Percentiles rank a stretch among this genome's conserved stretches.
phyloP scores from a whole-genome alignment of 2,888 invertebrate species.

The Ecliptopera silaceata region DNA sequence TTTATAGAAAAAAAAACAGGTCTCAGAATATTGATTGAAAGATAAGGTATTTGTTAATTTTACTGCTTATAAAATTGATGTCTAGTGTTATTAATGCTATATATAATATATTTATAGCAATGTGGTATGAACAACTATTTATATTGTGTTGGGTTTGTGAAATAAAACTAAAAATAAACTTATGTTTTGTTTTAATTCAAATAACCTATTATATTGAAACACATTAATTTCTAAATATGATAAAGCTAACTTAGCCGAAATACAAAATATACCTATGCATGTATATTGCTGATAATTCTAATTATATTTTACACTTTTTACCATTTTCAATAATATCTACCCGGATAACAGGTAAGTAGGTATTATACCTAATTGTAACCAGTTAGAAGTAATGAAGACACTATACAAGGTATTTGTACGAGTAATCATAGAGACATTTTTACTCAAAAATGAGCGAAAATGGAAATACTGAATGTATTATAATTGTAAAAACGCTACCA shows the following conservation, averaged over 20 bases:
- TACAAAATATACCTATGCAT: constrained; percentile 19
- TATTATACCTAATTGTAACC: too few relatives aligned
- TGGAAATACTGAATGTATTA: background rate
- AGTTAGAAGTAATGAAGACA: too few relatives aligned
- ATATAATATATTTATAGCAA: background rate
- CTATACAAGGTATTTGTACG: too few relatives aligned
- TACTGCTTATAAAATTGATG: background rate
- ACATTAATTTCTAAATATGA: constrained; percentile 16
- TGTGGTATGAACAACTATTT: constrained; percentile 14
- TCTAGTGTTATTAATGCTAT: background rate
- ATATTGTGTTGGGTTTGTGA: constrained; percentile 47
- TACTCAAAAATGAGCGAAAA: background rate
- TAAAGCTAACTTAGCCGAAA: constrained; percentile 23
- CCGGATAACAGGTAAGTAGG: too few relatives aligned
- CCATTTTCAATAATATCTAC: too few relatives aligned
- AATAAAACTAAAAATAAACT: constrained; percentile 54
- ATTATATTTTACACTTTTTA: background rate
- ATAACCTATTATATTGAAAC: constrained; percentile 27
- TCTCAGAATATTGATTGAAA: too few relatives aligned
- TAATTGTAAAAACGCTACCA: background rate
- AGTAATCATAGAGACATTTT: too few relatives aligned
- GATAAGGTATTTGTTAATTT: background rate
- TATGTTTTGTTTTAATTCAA: constrained; percentile 46
- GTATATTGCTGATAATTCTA: constrained; percentile 9
- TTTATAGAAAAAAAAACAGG: too few relatives aligned